Percentiles rank a stretch among this genome's conserved stretches.
Conservation (phyloP, 2,113 vertebrate species). For the Anarhynchus alexandrinus region DNA sequence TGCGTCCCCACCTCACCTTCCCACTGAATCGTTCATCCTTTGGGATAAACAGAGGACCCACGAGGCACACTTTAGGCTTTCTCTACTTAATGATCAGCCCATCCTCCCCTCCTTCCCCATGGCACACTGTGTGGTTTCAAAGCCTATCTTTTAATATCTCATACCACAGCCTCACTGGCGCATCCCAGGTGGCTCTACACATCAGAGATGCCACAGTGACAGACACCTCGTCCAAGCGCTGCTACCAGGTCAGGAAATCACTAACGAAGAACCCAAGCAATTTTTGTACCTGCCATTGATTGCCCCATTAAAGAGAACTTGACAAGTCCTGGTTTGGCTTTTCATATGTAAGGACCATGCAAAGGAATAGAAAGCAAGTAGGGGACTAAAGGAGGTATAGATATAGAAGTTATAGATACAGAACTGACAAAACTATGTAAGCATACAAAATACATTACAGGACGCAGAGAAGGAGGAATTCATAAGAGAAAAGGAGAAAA, state of each 20-base stretch:
- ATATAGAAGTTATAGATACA: background rate
- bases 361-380: background rate
- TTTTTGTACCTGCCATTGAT: background rate
- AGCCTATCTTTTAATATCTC: background rate
- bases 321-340: background rate
- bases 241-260: background rate
- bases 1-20: background rate
- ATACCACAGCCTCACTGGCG: fast-evolving
- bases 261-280: background rate
- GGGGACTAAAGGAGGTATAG: background rate
- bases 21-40: background rate
- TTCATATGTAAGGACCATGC: background rate
- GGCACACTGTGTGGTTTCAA: background rate
- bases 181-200: background rate
- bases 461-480: background rate
- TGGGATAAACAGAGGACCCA: background rate
- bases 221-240: background rate
- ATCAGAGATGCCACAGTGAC: background rate
- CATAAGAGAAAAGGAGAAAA: background rate
- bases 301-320: background rate
- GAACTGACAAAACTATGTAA: background rate
- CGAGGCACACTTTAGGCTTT: background rate
- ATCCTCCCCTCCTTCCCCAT: background rate
- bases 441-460: background rate
- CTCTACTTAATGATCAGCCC: background rate